These are phyloP conservation scores for Lordiphosa collinella DNA, from an alignment of 1,140 invertebrate species.

Conservation along the genomic window DNA sequence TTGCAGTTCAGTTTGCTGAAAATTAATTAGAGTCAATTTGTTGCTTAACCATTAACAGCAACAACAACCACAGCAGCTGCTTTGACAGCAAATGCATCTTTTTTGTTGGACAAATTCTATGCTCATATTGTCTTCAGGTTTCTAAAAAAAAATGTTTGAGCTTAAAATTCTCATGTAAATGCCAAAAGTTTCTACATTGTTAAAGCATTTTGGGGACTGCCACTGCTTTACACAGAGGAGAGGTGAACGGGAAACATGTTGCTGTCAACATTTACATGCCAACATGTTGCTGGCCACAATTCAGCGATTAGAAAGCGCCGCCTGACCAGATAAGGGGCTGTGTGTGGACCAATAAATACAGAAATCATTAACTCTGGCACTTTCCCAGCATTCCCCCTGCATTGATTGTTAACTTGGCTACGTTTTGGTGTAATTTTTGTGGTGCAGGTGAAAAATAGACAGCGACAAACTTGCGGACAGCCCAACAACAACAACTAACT, in stretches of 20 bases:
- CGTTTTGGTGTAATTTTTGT: conserved; percentile 53
- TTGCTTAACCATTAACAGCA: conserved; percentile 55
- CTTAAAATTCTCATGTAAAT: conserved; percentile 73
- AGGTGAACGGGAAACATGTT: conserved; percentile 68
- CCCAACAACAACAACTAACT: conserved; percentile 16
- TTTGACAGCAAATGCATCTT: conserved; percentile 30
- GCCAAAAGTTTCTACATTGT: conserved; percentile 72
- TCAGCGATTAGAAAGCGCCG: conserved; percentile 46
- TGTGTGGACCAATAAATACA: neutral
- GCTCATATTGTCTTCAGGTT: conserved; percentile 54
- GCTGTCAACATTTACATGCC: conserved; percentile 64
- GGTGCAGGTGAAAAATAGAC: conserved; percentile 68
- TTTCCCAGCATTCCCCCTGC: conserved; percentile 13
- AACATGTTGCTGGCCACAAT: conserved; percentile 44
- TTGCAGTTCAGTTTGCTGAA: conserved; percentile 59
- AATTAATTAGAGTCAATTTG: conserved; percentile 75
- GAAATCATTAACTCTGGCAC: conserved; percentile 19
- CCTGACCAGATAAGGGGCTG: conserved; percentile 38
- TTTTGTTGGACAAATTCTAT: conserved; percentile 48
- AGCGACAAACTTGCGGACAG: conserved; percentile 47
- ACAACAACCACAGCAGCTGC: conserved; percentile 15
- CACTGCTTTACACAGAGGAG: conserved; percentile 27
- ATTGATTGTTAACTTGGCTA: conserved; percentile 12
- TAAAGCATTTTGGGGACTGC: conserved; percentile 22
- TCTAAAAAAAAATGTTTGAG: conserved; percentile 39